Percentiles rank a stretch among this genome's conserved stretches.
Conservation (phyloP, 2,797 vertebrate species). For the Anabacerthia variegaticeps region DNA sequence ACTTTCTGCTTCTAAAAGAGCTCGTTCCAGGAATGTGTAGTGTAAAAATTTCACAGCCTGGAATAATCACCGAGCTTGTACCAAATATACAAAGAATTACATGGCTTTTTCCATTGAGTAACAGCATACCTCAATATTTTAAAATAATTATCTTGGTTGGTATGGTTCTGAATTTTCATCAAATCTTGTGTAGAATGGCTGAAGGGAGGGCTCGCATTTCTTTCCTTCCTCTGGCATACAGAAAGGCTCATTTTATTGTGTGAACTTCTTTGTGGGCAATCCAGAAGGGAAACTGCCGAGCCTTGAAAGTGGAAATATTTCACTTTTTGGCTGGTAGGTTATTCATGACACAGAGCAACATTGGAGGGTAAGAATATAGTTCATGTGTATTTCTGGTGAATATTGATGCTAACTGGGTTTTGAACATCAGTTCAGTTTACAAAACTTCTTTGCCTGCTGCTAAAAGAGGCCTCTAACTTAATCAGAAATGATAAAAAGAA, state of each 20-base stretch:
- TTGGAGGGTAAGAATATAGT: neutral
- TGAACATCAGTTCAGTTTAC: neutral
- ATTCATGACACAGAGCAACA: neutral
- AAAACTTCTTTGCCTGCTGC: neutral
- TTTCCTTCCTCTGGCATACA: neutral
- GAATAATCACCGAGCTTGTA: neutral
- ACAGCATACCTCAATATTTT: neutral
- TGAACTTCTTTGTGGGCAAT: conserved; percentile 9
- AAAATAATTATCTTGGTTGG: neutral
- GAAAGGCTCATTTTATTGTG: conserved; percentile 23
- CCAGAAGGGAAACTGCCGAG: neutral
- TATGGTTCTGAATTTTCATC: neutral
- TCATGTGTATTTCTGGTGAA: neutral
- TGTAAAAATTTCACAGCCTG: neutral
- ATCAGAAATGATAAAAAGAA: neutral
- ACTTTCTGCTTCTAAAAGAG: neutral
- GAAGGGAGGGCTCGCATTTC: neutral
- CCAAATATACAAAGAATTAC: neutral
- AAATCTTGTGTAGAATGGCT: neutral
- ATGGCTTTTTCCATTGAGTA: neutral
- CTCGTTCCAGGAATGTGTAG: neutral
- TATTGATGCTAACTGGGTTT: neutral
- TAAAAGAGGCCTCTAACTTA: conserved; percentile 9
- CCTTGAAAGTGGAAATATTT: neutral
- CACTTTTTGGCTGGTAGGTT: neutral